These are phyloP conservation scores for Entomyzon cyanotis DNA, from an alignment of 2,113 vertebrate genomes.

Conservation along the genomic window DNA sequence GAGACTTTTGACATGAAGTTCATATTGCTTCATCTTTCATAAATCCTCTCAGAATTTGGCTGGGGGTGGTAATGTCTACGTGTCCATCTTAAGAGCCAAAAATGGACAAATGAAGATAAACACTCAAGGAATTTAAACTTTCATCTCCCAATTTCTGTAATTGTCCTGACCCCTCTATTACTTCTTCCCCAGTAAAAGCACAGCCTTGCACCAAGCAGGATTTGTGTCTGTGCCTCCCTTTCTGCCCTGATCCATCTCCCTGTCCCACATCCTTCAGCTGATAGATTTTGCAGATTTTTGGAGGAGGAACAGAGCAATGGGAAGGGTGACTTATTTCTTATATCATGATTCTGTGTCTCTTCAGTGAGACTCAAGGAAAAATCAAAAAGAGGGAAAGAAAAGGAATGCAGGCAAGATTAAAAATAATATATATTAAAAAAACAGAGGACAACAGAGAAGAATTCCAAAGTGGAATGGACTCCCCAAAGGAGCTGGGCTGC, in stretches of 20 bases:
- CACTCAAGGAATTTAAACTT: background rate
- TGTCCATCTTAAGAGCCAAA: background rate
- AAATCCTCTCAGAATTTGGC: background rate
- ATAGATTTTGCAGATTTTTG: constrained; percentile 26
- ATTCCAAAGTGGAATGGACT: background rate
- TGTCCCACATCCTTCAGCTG: background rate
- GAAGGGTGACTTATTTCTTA: background rate
- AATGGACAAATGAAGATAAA: background rate
- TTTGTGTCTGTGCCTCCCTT: background rate
- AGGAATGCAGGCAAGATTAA: background rate
- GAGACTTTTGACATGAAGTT: background rate
- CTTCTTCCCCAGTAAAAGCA: background rate
- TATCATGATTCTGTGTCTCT: background rate
- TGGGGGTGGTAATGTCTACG: no score
- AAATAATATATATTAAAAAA: background rate
- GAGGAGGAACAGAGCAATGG: background rate
- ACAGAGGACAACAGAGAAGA: background rate
- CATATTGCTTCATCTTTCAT: background rate
- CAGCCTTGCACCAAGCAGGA: background rate
- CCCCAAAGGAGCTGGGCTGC: background rate
- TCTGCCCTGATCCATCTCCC: background rate
- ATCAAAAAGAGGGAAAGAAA: background rate
- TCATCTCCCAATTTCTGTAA: background rate
- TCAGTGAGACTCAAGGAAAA: background rate
- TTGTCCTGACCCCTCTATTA: background rate